phyloP scores from a whole-genome alignment of 2,797 vertebrate species.

The Chaetophractus vellerosus region DNA sequence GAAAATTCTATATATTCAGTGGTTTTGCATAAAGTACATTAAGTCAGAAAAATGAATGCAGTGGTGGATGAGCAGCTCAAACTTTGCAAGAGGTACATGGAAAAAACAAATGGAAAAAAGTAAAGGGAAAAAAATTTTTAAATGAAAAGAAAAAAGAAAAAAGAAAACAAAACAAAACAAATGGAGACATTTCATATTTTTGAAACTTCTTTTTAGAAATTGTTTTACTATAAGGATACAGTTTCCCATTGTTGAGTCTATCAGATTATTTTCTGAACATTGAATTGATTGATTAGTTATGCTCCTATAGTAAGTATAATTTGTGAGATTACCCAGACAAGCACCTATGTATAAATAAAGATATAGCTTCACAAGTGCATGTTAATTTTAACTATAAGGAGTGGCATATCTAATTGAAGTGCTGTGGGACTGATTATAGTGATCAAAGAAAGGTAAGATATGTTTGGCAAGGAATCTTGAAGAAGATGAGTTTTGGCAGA shows the following conservation, averaged over 20 bases:
- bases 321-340: background rate
- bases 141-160: too few species aligned
- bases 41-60: background rate
- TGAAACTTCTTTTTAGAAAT: background rate
- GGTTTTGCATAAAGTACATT: background rate
- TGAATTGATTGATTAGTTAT: background rate
- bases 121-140: too few species aligned
- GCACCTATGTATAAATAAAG: conserved; percentile 17
- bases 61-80: background rate
- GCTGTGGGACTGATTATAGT: conserved; percentile 45
- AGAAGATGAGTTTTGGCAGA: conserved; percentile 61
- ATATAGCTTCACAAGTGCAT: conserved; percentile 13
- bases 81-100: background rate
- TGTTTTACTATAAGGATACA: background rate
- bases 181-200: background rate
- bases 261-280: conserved; percentile 33
- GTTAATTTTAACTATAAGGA: conserved; percentile 57
- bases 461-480: conserved; percentile 42
- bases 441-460: conserved; percentile 32
- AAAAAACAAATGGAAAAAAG: background rate
- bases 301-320: conserved; percentile 17
- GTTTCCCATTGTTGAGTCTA: background rate
- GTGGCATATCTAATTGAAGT: conserved; percentile 33
- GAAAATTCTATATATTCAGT: background rate
- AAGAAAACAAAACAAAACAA: too few species aligned